phyloP scores from a whole-genome alignment of 2,113 vertebrate species.

The Melanotaenia duboulayi region DNA sequence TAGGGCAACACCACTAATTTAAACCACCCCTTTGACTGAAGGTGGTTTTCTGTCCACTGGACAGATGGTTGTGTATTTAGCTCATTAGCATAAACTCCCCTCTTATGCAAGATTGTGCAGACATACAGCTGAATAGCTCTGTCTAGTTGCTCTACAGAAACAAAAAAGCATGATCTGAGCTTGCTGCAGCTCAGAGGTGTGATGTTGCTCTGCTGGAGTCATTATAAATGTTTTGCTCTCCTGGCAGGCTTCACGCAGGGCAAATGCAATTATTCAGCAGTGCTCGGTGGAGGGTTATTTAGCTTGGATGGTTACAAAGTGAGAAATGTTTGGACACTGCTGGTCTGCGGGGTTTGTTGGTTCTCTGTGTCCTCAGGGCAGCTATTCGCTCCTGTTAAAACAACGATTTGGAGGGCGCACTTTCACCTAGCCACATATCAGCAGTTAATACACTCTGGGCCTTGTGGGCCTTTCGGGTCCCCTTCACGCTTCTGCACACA shows the following conservation, averaged over 20 bases:
- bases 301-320: slow-evolving; percentile 66
- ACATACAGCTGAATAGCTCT: slow-evolving; percentile 16
- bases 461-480: slow-evolving; percentile 48
- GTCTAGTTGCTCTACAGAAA: slow-evolving; percentile 23
- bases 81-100: slow-evolving; percentile 6
- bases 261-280: slow-evolving; percentile 68
- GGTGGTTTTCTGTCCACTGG: slow-evolving; percentile 27
- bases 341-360: slow-evolving; percentile 56
- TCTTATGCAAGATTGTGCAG: background rate
- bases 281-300: slow-evolving; percentile 63
- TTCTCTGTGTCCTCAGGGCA: slow-evolving; percentile 50
- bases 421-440: slow-evolving; percentile 60
- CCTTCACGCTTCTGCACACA: slow-evolving; percentile 70
- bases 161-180: slow-evolving; percentile 22
- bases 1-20: background rate
- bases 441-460: slow-evolving; percentile 66
- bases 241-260: slow-evolving; percentile 58
- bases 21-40: slow-evolving; percentile 3
- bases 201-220: slow-evolving; percentile 50
- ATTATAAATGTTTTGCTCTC: slow-evolving; percentile 58
- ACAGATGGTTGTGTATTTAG: slow-evolving; percentile 31
- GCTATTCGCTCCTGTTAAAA: slow-evolving; percentile 66
- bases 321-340: slow-evolving; percentile 70
- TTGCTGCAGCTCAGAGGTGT: slow-evolving; percentile 32
- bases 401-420: slow-evolving; percentile 57